phyloP scores from a whole-genome alignment of 2,113 vertebrate genomes.

The Podocnemis expansa region DNA sequence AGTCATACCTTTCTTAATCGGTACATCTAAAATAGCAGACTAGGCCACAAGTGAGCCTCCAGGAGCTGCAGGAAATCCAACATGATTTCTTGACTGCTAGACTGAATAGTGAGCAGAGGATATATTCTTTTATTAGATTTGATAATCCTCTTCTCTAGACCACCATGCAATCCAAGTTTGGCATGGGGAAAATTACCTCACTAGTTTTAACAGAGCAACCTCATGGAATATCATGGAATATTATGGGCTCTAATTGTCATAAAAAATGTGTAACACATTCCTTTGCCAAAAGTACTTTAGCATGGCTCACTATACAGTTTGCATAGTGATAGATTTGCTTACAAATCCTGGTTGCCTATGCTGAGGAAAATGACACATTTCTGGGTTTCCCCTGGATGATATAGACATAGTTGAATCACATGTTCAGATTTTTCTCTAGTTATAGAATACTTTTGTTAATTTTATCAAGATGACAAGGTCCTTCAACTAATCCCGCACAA shows the following conservation, averaged over 20 bases:
- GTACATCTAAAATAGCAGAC: rapidly evolving
- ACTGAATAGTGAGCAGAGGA: background rate
- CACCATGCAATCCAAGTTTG: background rate
- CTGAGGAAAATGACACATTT: background rate
- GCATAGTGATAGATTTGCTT: background rate
- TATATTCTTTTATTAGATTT: background rate
- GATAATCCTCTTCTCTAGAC: background rate
- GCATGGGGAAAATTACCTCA: background rate
- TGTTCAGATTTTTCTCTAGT: background rate
- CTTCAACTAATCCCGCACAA: background rate
- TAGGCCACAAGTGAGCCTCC: rapidly evolving
- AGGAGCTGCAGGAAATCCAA: rapidly evolving
- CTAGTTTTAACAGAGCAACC: background rate
- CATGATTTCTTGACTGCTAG: background rate
- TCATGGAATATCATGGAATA: background rate
- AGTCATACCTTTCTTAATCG: background rate
- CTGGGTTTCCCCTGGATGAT: background rate
- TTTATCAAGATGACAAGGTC: background rate
- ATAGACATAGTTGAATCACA: background rate
- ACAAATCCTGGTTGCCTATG: background rate
- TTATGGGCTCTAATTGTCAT: background rate
- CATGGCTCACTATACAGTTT: background rate
- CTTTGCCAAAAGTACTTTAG: background rate
- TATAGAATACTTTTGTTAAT: background rate
- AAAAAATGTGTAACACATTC: background rate